phyloP scores from a whole-genome alignment of 1,140 invertebrate genomes.

The Tetranychus urticae region DNA sequence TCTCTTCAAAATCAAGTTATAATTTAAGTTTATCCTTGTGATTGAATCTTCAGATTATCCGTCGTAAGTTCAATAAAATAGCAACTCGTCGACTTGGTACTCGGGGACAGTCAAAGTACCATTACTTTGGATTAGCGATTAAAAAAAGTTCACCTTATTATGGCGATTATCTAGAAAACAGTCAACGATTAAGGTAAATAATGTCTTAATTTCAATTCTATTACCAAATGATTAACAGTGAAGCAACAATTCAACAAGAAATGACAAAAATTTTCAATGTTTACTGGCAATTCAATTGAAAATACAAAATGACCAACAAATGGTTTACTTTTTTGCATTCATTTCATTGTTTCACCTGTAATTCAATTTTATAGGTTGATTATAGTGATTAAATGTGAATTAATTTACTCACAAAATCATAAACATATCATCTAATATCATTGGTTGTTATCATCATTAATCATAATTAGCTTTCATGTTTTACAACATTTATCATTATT shows the following conservation, averaged over 20 bases:
- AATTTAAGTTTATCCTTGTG: no score
- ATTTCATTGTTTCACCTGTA: no score
- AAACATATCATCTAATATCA: no score
- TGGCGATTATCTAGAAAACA: background rate
- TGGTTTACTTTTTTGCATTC: background rate
- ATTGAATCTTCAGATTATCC: constrained; percentile 23
- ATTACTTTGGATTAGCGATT: constrained; percentile 8
- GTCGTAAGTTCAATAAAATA: constrained; percentile 30
- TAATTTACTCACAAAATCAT: no score
- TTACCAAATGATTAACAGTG: no score
- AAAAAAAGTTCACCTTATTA: constrained; percentile 1
- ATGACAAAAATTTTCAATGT: no score
- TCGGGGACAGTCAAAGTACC: constrained; percentile 29
- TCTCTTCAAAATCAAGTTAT: background rate
- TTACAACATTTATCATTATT: no score
- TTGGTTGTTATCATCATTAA: no score
- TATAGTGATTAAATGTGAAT: no score
- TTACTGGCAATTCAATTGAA: background rate
- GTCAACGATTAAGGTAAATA: background rate
- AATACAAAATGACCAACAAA: background rate
- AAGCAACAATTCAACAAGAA: no score
- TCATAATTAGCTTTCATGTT: no score
- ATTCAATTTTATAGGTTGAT: no score
- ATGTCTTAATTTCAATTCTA: background rate
- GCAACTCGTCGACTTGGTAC: constrained; percentile 30